phyloP scores from a whole-genome alignment of 2,888 invertebrate species.

The Phoronis australis region DNA sequence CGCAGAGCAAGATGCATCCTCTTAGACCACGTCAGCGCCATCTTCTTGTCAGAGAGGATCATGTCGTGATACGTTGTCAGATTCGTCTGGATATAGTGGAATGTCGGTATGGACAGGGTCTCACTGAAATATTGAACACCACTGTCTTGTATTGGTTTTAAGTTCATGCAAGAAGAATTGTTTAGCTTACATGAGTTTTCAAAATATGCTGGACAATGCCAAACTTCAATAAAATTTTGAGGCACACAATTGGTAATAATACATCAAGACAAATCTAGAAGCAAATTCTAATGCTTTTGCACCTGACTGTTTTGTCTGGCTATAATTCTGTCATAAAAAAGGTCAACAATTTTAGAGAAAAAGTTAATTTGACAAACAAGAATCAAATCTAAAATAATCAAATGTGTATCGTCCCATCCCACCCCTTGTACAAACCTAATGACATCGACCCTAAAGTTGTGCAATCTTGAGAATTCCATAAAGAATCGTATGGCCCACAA shows the following conservation, averaged over 20 bases:
- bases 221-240: too few relatives aligned
- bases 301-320: too few relatives aligned
- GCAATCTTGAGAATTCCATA: constrained; percentile 91
- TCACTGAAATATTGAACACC: constrained; percentile 63
- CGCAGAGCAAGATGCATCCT: constrained; percentile 74
- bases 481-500: constrained; percentile 92
- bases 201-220: too few relatives aligned
- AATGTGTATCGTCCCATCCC: neutral
- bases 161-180: too few relatives aligned
- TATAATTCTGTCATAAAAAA: too few relatives aligned
- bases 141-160: too few relatives aligned
- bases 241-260: too few relatives aligned
- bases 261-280: too few relatives aligned
- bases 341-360: neutral
- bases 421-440: constrained; percentile 73
- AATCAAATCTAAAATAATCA: neutral
- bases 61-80: constrained; percentile 77
- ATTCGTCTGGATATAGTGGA: constrained; percentile 91
- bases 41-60: constrained; percentile 81
- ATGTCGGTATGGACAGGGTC: constrained; percentile 82
- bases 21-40: constrained; percentile 73
- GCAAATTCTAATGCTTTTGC: too few relatives aligned
- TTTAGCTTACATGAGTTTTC: too few relatives aligned
- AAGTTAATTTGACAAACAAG: neutral
- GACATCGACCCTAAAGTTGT: constrained; percentile 79